phyloP scores from a whole-genome alignment of 37 sponge, comb jelly and placozoan genomes.

The Aphrocallistes beatrix region DNA sequence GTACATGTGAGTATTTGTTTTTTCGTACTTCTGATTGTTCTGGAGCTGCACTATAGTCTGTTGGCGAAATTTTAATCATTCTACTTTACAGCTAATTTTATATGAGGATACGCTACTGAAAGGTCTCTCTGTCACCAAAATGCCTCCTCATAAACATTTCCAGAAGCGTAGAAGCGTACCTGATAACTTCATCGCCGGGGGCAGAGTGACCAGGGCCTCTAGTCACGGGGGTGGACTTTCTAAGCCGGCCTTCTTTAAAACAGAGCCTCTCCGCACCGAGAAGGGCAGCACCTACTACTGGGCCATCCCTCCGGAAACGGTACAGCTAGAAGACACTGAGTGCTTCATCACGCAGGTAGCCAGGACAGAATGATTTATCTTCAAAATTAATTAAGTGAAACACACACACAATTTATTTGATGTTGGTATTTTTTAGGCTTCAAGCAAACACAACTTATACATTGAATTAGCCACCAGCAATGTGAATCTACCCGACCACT shows the following conservation, averaged over 20 bases:
- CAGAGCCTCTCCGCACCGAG: neutral
- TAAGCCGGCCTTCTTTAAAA: neutral
- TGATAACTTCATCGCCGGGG: neutral
- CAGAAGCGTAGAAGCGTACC: neutral
- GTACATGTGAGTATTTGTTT: no score
- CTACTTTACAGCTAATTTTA: neutral
- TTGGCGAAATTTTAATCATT: no score
- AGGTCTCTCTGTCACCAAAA: neutral
- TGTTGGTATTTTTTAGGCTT: neutral
- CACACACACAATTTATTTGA: no score
- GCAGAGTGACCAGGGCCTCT: neutral
- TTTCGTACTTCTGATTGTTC: no score
- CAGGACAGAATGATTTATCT: neutral
- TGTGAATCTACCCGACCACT: neutral
- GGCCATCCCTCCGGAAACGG: neutral
- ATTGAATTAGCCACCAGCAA: neutral
- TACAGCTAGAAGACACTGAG: neutral
- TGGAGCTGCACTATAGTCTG: no score
- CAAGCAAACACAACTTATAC: neutral
- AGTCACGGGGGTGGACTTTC: no score
- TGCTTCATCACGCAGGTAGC: neutral
- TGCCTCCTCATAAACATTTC: neutral
- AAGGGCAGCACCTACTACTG: neutral
- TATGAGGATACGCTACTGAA: neutral
- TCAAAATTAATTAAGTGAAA: no score